Evolutionary conservation across 2,797 vertebrate species (phyloP), one percentile per base, ranked within the genome.

Genomic region (Gouania willdenowi): DNA sequence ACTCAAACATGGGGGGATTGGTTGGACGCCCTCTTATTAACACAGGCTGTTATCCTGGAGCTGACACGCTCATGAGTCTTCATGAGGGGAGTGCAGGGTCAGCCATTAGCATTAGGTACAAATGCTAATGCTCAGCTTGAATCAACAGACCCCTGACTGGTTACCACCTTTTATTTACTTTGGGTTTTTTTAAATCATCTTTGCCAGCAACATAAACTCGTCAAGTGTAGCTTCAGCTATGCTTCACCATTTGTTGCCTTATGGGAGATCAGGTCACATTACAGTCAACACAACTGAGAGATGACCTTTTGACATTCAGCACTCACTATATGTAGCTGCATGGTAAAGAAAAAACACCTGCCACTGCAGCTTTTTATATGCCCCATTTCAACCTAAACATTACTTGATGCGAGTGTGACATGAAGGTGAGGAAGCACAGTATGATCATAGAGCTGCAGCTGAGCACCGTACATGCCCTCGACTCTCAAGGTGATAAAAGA

Each of bases 401-500:
- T 28, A n/a, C 13, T n/a, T 39, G 20, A 38, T 24, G 15, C 5
- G 21, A 52, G 40, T n/a, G 51, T 18, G 26, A 28, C 36, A 18
- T 14, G 2, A 44, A 51, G 43, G 38, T 61, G 36, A 58, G 28
- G 42, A 54, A 6, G 24, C 28, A 43, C 29, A 27, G 26, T 57
- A 54, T 60, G 43, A 56, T 62, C 44, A 24, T 16, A 26, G 41
- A 40, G 25, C 29, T 14, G 6, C 36, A 23, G 12, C 51, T 60
- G 36, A 70, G 51, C n/a, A n/a, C 69, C 32, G 8, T 27, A 38
- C 48, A 32, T 19, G 32, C 48, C 45, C 60, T 52, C 20, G 13
- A 46, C 56, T 66, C 64, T 72, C 28, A 5, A 25, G 5, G 90
- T 84, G 85, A 91, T 80, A 90, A 94, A 93, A 80, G 91, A 83